Conservation (phyloP, 2,113 vertebrate species). For the Cettia cetti region DNA sequence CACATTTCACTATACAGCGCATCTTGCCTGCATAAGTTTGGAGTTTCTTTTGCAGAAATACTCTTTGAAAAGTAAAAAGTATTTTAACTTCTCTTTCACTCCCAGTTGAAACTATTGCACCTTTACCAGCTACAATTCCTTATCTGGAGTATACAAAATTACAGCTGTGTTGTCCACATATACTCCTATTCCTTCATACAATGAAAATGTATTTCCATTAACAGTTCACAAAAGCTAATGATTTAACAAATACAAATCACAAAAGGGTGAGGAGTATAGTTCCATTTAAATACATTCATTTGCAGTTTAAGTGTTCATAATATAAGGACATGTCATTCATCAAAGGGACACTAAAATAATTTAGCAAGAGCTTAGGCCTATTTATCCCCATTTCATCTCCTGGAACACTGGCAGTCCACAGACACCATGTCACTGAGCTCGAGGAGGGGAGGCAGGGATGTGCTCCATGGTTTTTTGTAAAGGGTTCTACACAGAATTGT, state of each 20-base stretch:
- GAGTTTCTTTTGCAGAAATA: neutral
- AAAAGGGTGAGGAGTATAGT: neutral
- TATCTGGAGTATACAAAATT: neutral
- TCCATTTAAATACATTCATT: neutral
- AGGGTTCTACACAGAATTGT: neutral
- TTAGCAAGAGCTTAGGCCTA: neutral
- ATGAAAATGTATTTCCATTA: neutral
- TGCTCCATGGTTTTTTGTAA: neutral
- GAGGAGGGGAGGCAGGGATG: neutral
- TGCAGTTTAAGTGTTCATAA: neutral
- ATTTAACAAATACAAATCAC: neutral
- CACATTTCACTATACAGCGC: neutral
- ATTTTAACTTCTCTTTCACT: neutral
- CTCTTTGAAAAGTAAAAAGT: neutral
- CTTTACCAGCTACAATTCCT: neutral
- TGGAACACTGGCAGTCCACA: neutral
- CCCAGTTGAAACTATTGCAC: neutral
- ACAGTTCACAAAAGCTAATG: neutral
- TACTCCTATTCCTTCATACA: neutral
- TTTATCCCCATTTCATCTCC: neutral
- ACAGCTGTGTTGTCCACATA: neutral
- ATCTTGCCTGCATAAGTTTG: neutral
- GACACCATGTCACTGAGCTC: accelerated
- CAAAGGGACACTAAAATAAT: neutral
- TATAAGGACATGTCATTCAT: neutral